These are phyloP conservation scores for Trachelus iudaicus DNA, from an alignment of 2,888 invertebrate genomes.

Conservation along the genomic window DNA sequence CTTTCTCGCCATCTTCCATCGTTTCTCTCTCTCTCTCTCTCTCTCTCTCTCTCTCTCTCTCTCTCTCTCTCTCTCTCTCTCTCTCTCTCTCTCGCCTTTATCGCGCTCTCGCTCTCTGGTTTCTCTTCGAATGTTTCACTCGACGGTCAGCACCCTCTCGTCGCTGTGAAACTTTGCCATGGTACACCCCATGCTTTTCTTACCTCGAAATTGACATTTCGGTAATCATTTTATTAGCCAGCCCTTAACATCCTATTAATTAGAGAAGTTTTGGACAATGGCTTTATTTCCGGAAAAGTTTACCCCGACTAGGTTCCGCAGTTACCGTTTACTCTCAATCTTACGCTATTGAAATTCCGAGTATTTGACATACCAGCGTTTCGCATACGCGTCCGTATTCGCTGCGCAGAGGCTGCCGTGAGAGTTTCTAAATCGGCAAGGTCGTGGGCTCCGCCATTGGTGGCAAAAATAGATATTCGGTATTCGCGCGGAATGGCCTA, in stretches of 20 bases:
- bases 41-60: not conserved
- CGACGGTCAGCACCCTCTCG: not conserved
- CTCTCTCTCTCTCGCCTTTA: not conserved
- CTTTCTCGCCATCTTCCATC: not conserved
- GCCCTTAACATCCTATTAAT: conserved; percentile 34
- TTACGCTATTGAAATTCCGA: not conserved
- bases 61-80: too few species aligned
- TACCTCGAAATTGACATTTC: conserved; percentile 24
- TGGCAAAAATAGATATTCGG: not conserved
- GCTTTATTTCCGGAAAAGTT: conserved; percentile 26
- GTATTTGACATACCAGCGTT: not conserved
- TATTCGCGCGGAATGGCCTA: not conserved
- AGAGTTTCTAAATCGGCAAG: not conserved
- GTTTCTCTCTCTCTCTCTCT: not conserved
- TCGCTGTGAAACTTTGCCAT: not conserved
- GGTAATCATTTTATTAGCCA: conserved; percentile 29
- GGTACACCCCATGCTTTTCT: not conserved
- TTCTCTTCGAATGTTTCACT: not conserved
- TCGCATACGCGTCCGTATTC: too few species aligned
- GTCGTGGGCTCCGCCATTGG: too few species aligned
- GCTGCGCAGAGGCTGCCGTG: not conserved
- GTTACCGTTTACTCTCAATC: not conserved
- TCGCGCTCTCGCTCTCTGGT: not conserved
- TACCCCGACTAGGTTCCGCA: not conserved
- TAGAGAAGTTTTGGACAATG: conserved; percentile 30